These are phyloP conservation scores for Myrmophylax atrothorax DNA, from an alignment of 2,113 vertebrate species.

Conservation along the genomic window DNA sequence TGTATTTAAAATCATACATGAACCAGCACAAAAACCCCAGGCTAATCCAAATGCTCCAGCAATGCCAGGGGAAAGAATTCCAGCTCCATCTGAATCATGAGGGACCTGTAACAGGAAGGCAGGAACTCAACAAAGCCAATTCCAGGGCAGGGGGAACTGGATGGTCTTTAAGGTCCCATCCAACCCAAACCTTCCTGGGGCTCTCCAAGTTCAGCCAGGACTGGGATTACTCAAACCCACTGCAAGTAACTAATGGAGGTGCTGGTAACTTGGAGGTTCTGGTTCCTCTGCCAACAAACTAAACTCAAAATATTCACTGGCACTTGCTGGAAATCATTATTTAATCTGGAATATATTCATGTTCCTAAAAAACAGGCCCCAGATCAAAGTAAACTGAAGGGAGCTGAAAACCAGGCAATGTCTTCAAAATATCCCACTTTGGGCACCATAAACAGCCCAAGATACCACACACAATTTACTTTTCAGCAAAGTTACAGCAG, in stretches of 20 bases:
- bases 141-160: background rate
- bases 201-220: background rate
- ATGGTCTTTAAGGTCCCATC: background rate
- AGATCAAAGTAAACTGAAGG: background rate
- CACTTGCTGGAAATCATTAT: background rate
- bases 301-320: background rate
- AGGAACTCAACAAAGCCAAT: background rate
- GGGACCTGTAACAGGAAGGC: background rate
- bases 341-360: background rate
- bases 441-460: background rate
- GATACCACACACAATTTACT: background rate
- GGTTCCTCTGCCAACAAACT: background rate
- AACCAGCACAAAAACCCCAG: background rate
- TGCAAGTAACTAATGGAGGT: background rate
- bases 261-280: background rate
- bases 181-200: background rate
- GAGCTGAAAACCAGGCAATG: background rate
- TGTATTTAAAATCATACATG: background rate
- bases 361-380: background rate
- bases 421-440: background rate
- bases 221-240: background rate
- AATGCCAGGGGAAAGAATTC: background rate
- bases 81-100: background rate
- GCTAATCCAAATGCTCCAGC: background rate
- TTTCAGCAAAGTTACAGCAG: background rate